Evolutionary conservation across 2,113 vertebrate genomes (phyloP), one percentile per base, ranked within the genome.

Genomic region (Trogon melanurus): DNA sequence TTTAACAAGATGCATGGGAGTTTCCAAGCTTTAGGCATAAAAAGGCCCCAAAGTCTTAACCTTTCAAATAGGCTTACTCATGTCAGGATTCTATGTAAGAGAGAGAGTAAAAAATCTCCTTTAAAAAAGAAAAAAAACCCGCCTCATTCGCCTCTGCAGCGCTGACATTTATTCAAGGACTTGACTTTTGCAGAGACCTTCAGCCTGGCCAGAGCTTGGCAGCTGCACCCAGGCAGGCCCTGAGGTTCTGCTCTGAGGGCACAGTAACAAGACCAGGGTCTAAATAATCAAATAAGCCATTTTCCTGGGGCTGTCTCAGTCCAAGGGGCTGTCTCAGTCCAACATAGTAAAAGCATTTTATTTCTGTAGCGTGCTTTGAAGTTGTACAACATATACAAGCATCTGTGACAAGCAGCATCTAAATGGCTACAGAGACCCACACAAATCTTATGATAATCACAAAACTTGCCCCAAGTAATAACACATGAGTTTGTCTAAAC

Each of bases 1-100:
- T 90, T 95, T 95, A 95, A 95, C 20, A 76, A 58, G 74, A 79
- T 29, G 62, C 8, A 69, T 4, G 71, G 78, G 69, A 94, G 79
- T 94, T 92, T 94, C 53, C 89, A 88, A 64, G 47, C 51, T 94
- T 94, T 45, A 79, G 74, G 78, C 48, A 73, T 13, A 71, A 78
- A 78, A 89, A 86, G 50, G 34, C 27, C 73, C n/a, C 34, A 16
- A 65, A 81, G 58, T 54, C 44, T 85, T 84, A 92, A 90, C 93
- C 69, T 93, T 94, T 96, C 54, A 86, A 89, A 78, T 2, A 54
- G 41, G 51, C 69, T 93, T 58, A 90, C 23, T 85, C 17, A 38
- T 36, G 44, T 36, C 76, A 80, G 67, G 70, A 91, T 89, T 83
- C 47, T 41, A 81, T 0, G 0, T 34, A 30, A 88, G 9, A 76